Conservation (phyloP, 2,797 vertebrate species). For the Sardinella longiceps region DNA sequence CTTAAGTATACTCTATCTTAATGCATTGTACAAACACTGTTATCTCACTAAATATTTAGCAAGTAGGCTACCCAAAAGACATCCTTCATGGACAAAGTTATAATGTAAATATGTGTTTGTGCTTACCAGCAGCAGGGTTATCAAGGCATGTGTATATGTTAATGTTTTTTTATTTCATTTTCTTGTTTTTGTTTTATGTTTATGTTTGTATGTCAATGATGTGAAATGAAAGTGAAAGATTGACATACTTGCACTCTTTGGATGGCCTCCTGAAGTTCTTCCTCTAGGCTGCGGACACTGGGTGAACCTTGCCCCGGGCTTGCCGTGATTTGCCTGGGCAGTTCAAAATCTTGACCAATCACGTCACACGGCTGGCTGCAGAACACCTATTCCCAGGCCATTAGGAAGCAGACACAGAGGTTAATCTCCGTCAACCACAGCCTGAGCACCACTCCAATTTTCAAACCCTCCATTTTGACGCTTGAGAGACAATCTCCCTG, state of each 20-base stretch:
- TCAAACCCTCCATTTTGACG: neutral
- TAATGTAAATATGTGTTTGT: neutral
- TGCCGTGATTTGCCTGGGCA: constrained; percentile 85
- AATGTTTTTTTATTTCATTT: neutral
- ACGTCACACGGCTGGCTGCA: constrained; percentile 77
- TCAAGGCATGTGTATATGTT: no score
- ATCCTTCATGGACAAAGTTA: no score
- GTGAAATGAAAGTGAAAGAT: neutral
- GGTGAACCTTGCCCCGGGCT: constrained; percentile 71
- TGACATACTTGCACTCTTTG: constrained; percentile 73
- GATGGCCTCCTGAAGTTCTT: constrained; percentile 90
- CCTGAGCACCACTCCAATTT: neutral
- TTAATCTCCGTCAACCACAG: constrained; percentile 27
- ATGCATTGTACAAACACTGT: no score
- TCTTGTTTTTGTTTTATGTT: neutral
- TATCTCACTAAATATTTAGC: no score
- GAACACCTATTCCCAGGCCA: constrained; percentile 66
- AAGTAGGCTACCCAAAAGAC: no score
- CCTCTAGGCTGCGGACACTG: constrained; percentile 80
- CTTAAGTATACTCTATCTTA: no score
- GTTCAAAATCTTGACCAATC: constrained; percentile 83
- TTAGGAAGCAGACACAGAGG: constrained; percentile 41
- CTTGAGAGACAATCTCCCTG: constrained; percentile 1
- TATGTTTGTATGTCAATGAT: no score
- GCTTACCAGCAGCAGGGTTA: neutral